A percentile compares a stretch with the other conserved stretches of the same genome.
Evolutionary conservation across 2,113 vertebrate genomes (phyloP).

Genomic region (Leptobrachium ailaonicum): DNA sequence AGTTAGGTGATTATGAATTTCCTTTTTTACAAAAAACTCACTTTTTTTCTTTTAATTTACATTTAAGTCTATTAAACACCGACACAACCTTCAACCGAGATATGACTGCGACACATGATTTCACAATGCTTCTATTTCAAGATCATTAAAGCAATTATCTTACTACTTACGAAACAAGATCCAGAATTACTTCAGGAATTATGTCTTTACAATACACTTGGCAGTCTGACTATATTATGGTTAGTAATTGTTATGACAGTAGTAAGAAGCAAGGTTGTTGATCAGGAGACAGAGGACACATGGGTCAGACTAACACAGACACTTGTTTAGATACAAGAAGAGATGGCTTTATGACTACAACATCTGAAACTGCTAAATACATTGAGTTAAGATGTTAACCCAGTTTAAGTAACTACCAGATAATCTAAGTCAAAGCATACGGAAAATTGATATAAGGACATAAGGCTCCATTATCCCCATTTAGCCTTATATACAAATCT

Average conservation of each 20-base stretch:
- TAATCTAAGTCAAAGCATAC: no score
- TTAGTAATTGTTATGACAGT: background rate
- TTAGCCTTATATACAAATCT: no score
- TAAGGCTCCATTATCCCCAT: no score
- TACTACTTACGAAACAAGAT: background rate
- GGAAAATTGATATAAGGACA: no score
- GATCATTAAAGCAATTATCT: no score
- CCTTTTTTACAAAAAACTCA: no score
- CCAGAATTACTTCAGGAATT: background rate
- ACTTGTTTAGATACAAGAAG: background rate
- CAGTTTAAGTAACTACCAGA: background rate
- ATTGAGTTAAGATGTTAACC: constrained; percentile 4
- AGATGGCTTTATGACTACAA: background rate
- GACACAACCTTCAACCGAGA: no score
- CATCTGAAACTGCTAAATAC: background rate
- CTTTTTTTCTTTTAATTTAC: no score
- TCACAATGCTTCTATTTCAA: no score
- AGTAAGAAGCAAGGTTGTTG: background rate
- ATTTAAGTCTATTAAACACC: no score
- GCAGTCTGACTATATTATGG: background rate
- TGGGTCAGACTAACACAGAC: background rate
- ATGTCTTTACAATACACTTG: constrained; percentile 1
- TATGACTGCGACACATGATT: no score
- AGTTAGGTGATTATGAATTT: no score
- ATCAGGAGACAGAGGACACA: constrained; percentile 15